Base-by-base conservation (phyloP, 2,888 invertebrate genomes). In the Troides helena region DNA sequence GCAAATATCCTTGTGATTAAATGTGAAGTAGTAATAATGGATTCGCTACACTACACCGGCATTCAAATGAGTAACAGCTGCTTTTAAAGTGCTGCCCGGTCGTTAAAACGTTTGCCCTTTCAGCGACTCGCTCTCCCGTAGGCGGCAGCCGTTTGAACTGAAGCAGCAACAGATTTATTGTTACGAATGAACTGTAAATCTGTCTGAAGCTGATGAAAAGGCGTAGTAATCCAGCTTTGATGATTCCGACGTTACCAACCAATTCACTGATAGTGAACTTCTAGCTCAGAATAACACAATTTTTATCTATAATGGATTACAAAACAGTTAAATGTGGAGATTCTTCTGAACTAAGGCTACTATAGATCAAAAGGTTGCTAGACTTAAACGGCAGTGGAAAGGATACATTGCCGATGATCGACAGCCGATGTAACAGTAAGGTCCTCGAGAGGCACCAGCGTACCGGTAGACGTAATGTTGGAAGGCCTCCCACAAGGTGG, bases 151-250 rank as follows among this genome's bases (percentile, higher is more conserved):
- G 50, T 68, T 69, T 65, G 64, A 69, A 60, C 53, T 64, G 53
- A 5, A 36, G 50, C 59, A 17, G 63, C 50, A 46, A 36, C 36
- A 65, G 56, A 56, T 65, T 69, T 68, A 68, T 68, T 64, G 60
- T 68, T 64, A 61, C 50, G 63, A 63, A 63, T 64, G 68, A n/a
- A 58, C 56, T 25, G 59, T 69, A 64, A 64, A 69, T 59, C 63
- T 46, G 39, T 63, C 53, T 6, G 59, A 23, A 25, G 25, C 58
- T 23, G 60, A 68, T 53, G 39, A 69, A 69, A 69, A 64, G 23
- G 36, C 39, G 39, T 12, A 43, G 39, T 43, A 21, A 56, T 39
- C 23, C 50, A 18, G 43, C 60, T 65, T 61, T 69, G 64, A 60
- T 23, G 21, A 53, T 65, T 59, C 7, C 46, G 18, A 59, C 23